These are phyloP conservation scores for Enteromius trimaculatus DNA, from an alignment of 2,797 vertebrate genomes.

Conservation along the genomic window DNA sequence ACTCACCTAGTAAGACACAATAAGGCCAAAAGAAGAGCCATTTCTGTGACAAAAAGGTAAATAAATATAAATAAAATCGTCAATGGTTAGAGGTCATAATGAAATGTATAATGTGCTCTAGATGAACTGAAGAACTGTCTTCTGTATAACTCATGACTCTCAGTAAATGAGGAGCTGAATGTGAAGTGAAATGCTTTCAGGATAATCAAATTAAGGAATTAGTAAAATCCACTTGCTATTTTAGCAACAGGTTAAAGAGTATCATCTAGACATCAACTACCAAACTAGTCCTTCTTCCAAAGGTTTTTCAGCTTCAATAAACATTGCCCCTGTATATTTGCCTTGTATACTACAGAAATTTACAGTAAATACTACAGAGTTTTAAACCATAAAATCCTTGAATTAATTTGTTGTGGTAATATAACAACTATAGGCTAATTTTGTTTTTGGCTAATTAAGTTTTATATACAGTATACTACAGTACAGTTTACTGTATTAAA, in stretches of 20 bases:
- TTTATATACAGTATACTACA: no score
- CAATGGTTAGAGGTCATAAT: not conserved
- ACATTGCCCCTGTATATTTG: not conserved
- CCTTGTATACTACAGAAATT: not conserved
- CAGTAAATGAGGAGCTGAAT: slow-evolving; percentile 40
- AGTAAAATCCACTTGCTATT: slow-evolving; percentile 64
- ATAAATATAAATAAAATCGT: not conserved
- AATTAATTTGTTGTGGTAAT: no score
- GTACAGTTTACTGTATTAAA: no score
- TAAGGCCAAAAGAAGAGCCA: slow-evolving; percentile 37
- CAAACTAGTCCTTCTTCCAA: not conserved
- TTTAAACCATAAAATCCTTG: no score
- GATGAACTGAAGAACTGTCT: not conserved
- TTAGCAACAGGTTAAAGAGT: slow-evolving; percentile 31
- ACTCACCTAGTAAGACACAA: slow-evolving; percentile 49
- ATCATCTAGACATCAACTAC: not conserved
- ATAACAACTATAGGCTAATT: no score
- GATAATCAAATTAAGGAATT: slow-evolving; percentile 81
- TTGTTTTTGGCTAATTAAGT: no score
- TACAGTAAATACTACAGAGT: no score
- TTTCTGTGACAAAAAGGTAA: slow-evolving; percentile 9
- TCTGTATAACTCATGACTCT: slow-evolving; percentile 45
- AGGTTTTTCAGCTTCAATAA: not conserved
- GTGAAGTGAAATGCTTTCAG: slow-evolving; percentile 49
- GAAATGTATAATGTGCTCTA: not conserved